Evolutionary conservation across 2,797 vertebrate genomes (phyloP).

Genomic region (Bradypodion ventrale): DNA sequence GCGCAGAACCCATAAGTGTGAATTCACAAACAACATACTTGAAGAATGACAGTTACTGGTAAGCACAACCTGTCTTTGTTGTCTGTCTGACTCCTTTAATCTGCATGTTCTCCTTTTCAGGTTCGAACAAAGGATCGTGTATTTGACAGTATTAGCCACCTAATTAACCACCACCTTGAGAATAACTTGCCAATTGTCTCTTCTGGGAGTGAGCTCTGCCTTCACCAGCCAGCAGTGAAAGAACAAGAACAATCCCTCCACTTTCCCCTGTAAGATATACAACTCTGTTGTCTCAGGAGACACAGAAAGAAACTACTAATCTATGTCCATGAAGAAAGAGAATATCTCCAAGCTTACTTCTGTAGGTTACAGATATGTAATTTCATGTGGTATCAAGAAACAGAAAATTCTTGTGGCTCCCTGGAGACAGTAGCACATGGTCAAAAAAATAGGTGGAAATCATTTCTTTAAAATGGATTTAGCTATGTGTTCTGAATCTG

Average conservation of each 20-base stretch:
- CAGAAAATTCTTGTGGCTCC: slow-evolving; percentile 60
- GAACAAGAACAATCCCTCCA: slow-evolving; percentile 78
- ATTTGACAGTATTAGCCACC: slow-evolving; percentile 96
- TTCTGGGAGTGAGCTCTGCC: slow-evolving; percentile 94
- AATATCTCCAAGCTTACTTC: slow-evolving; percentile 54
- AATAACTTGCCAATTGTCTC: slow-evolving; percentile 96
- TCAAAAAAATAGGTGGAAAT: slow-evolving; percentile 55
- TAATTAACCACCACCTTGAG: slow-evolving; percentile 94
- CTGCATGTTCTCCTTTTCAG: slow-evolving; percentile 73
- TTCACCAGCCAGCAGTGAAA: slow-evolving; percentile 90
- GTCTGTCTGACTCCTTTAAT: neutral
- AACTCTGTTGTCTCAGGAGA: slow-evolving; percentile 28
- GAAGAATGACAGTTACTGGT: too few species aligned
- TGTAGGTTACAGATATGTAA: slow-evolving; percentile 69
- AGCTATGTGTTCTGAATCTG: slow-evolving; percentile 78
- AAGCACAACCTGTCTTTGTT: too few species aligned
- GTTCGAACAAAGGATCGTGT: slow-evolving; percentile 96
- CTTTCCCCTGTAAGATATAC: neutral
- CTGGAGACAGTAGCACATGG: slow-evolving; percentile 55
- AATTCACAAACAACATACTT: too few species aligned
- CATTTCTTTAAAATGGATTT: slow-evolving; percentile 76
- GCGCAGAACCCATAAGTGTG: too few species aligned
- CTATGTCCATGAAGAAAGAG: slow-evolving; percentile 27
- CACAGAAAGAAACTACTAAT: slow-evolving; percentile 28
- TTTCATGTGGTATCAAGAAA: slow-evolving; percentile 58